Conservation (phyloP, 2,113 vertebrate genomes). For the Alces alces region DNA sequence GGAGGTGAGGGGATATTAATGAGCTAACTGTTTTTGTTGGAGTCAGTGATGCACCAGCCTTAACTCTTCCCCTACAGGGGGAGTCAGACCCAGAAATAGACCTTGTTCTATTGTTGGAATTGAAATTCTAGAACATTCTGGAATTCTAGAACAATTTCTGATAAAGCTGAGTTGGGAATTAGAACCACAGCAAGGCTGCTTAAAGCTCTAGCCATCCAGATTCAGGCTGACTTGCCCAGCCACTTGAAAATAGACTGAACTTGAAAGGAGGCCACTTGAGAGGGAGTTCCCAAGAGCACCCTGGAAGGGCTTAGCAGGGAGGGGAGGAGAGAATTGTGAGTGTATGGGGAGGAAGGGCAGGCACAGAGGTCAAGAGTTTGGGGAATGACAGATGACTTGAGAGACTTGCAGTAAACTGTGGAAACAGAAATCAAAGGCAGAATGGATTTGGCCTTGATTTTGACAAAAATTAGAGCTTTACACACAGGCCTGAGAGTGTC, state of each 20-base stretch:
- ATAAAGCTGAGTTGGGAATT: not conserved
- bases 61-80: not conserved
- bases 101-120: not conserved
- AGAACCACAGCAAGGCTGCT: not conserved
- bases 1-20: not conserved
- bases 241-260: not conserved
- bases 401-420: not conserved
- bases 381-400: not conserved
- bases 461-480: not conserved
- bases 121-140: not conserved
- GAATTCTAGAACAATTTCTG: not conserved
- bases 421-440: not conserved
- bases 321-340: not conserved
- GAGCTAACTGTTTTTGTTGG: not conserved
- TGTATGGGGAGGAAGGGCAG: not conserved
- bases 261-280: not conserved
- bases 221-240: not conserved
- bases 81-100: not conserved
- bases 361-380: not conserved
- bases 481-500: not conserved
- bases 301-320: not conserved
- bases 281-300: not conserved
- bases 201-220: not conserved
- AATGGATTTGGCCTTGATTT: not conserved
- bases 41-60: not conserved